Evolutionary conservation across 2,113 vertebrate genomes (phyloP), one percentile per base, ranked within the genome.

Genomic region (Callaeas wilsoni): DNA sequence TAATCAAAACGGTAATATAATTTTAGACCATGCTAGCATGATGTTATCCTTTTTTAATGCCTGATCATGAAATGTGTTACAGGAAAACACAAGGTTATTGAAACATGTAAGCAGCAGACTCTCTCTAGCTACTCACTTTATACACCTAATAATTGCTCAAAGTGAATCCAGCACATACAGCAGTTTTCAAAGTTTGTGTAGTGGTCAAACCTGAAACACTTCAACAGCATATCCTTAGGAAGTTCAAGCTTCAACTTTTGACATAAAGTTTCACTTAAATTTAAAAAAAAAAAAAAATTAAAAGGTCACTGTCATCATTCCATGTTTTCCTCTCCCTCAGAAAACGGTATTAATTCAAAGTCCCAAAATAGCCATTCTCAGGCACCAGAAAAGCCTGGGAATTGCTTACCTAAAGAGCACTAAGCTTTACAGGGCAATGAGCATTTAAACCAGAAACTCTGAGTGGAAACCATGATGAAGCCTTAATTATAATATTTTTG

Each of bases 381-480:
- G 57, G 2, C 53, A 79, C 20, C 76, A 73, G 41, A 85, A 95
- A 93, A 93, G 90, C 82, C 92, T 96, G 94, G 95, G 94, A 96
- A 95, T 91, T 77, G 70, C 90, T 83, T 93, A 93, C 92, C 85
- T 92, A 93, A 94, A 73, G 20, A 88, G 46, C 67, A 93, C 6
- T 11, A 69, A 55, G 30, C 67, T 93, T 83, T 50, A 90, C 67
- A 92, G 27, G 37, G 86, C 53, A 88, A 71, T 13, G 13, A 94
- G 70, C 30, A 83, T 83, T 75, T 88, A 83, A 92, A 93, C 37
- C 44, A 95, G 68, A 84, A 95, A 86, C 63, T 79, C 44, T 35
- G 71, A 92, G 79, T 94, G 92, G 95, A 95, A 96, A 97, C 30
- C 95, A 95, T 80, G 85, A 96, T 92, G 79, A 94, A 92, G 85